Base-by-base conservation (phyloP, 2,888 invertebrate genomes). In the Chloromyia formosa region DNA sequence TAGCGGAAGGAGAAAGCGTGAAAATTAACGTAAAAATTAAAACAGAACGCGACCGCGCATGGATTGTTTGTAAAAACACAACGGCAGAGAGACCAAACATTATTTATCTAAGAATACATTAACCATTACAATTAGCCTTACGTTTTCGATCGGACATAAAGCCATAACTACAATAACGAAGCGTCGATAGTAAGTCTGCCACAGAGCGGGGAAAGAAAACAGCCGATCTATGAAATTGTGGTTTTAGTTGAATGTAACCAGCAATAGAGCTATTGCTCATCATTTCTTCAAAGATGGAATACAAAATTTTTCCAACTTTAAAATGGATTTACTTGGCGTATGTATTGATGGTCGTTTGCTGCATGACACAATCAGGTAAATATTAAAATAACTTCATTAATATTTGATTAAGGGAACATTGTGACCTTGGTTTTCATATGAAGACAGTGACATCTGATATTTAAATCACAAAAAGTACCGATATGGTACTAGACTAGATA, bases 1-100 rank as follows among this genome's bases (percentile, higher is more conserved):
- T 75, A 71, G 22, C 12, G 3, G 61, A 60, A 49, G 40, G 66
- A 42, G 73, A 73, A 73, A 73, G 73, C 54, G 73, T 14, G 27
- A 35, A 69, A 69, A 35, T 61, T 22, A 42, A 16, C 10, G 4
- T 16, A 18, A 56, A 56, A 18, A 2, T 12, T 45, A 66, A 49
- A 66, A 22, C 66, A 66, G 22, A 49, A n/a, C 40, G 27, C 49
- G 49, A 22, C 5, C 10, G 5, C 45, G 18, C 64, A 18, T 18
- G 56, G 22, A 2, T 14, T 2, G 7, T 14, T 1, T 22, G 27
- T 10, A 27, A 5, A 60, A 61, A 27, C 20, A 27, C n/a, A 61
- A 61, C 7, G 14, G 61, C 12, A 61, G 10, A 61, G 16, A 22
- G 40, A 27, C 22, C 27, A 35, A 61, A n/a, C n/a, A n/a, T n/a